These are phyloP conservation scores for Trypoxylus dichotomus DNA, from an alignment of 1,140 invertebrate species.

Conservation along the genomic window DNA sequence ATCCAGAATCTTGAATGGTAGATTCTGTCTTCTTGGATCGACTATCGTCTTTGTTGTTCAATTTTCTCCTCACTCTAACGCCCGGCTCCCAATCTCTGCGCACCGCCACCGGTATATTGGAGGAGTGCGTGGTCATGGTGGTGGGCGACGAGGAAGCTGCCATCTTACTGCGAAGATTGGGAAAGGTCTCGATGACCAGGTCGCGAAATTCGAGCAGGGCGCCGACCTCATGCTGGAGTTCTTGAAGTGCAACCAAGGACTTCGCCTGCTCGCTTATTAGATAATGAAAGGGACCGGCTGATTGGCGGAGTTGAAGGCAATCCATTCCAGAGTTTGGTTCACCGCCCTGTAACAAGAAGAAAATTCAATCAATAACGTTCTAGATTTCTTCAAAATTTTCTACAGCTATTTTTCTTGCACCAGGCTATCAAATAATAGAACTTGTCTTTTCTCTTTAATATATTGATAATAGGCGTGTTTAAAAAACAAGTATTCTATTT, in stretches of 20 bases:
- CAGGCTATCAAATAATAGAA: too few relatives aligned
- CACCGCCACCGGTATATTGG: conserved; percentile 49
- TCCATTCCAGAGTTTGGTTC: conserved; percentile 65
- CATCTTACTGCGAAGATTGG: conserved; percentile 83
- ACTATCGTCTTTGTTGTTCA: conserved; percentile 56
- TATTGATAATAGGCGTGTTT: too few relatives aligned
- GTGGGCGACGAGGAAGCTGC: conserved; percentile 56
- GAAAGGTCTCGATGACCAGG: conserved; percentile 88
- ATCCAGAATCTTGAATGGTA: conserved; percentile 80
- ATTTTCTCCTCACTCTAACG: conserved; percentile 72
- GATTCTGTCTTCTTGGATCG: conserved; percentile 62
- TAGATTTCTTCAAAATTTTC: too few relatives aligned
- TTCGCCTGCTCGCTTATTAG: conserved; percentile 81
- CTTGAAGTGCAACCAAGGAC: conserved; percentile 75
- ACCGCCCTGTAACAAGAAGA: conserved; percentile 41
- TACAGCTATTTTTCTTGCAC: too few relatives aligned
- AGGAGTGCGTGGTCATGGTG: conserved; percentile 45
- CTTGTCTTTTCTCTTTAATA: too few relatives aligned
- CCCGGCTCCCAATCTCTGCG: conserved; percentile 62
- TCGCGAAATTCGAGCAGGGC: conserved; percentile 85
- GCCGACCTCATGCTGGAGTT: conserved; percentile 88
- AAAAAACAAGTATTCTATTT: too few relatives aligned
- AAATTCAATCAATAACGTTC: too few relatives aligned
- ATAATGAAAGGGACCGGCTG: conserved; percentile 70
- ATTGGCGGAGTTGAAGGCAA: conserved; percentile 67